Evolutionary conservation across 2,888 invertebrate species (phyloP).

Genomic region (Heliconius ismenius): DNA sequence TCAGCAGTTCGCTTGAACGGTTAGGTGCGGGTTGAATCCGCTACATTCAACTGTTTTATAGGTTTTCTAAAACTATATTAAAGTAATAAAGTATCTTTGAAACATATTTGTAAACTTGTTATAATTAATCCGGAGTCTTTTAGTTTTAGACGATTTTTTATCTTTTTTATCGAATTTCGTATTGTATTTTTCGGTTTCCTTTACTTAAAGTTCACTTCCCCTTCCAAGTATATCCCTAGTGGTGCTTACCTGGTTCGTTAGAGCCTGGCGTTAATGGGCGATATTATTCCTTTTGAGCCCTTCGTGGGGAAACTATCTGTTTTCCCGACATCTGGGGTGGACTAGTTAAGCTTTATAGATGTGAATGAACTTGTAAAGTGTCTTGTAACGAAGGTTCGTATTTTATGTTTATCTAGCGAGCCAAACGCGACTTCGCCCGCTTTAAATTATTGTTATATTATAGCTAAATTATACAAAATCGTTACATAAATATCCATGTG

Average conservation of each 20-base stretch:
- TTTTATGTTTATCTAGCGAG: background rate
- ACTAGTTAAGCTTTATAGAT: conserved; percentile 18
- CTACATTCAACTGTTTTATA: no score
- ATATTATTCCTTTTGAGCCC: conserved; percentile 23
- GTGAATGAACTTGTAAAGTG: conserved; percentile 21
- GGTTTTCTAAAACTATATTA: background rate
- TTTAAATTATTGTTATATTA: no score
- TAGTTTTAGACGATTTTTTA: background rate
- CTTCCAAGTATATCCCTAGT: background rate
- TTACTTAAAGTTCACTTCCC: background rate
- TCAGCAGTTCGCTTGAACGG: no score
- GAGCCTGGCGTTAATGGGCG: conserved; percentile 24
- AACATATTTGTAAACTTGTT: background rate
- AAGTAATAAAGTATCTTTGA: background rate
- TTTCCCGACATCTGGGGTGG: conserved; percentile 15
- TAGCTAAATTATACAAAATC: no score
- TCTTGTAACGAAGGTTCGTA: background rate
- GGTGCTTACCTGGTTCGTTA: conserved; percentile 31
- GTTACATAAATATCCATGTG: no score
- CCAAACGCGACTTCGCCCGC: no score
- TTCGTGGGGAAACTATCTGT: conserved; percentile 2
- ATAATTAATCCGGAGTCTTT: background rate
- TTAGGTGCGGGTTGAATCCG: no score
- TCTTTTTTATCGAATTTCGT: background rate
- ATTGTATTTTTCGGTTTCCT: background rate